A percentile compares a stretch with the other conserved stretches of the same genome.
These are phyloP conservation scores for Petroica traversi DNA, from an alignment of 2,113 vertebrate species.

Conservation along the genomic window DNA sequence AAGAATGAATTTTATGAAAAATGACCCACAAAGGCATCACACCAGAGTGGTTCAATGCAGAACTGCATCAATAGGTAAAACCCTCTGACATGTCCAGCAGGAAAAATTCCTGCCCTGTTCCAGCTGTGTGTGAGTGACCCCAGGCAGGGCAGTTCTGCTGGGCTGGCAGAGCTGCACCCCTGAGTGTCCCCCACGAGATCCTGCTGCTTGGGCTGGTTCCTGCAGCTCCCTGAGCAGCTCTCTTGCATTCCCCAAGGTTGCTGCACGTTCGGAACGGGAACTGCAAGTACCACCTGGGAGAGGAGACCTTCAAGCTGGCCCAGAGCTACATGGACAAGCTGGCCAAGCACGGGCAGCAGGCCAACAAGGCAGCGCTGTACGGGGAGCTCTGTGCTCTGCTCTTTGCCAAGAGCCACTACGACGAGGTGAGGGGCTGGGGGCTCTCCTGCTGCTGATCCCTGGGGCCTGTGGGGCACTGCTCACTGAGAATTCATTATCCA, in stretches of 20 bases:
- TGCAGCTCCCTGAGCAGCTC: background rate
- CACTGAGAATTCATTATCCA: rapidly evolving
- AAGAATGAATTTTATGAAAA: background rate
- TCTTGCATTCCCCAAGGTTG: conserved; percentile 76
- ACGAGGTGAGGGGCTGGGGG: conserved; percentile 80
- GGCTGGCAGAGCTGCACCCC: background rate
- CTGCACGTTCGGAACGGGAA: conserved; percentile 97
- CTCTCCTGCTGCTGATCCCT: background rate
- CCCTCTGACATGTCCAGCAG: background rate
- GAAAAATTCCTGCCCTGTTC: background rate
- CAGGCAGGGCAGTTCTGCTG: background rate
- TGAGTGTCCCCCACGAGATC: rapidly evolving
- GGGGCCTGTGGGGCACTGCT: background rate
- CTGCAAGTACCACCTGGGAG: conserved; percentile 96
- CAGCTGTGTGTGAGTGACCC: background rate
- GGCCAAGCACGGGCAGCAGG: conserved; percentile 93
- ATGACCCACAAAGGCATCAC: background rate
- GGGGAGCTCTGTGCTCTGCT: conserved; percentile 95
- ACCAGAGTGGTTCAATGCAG: background rate
- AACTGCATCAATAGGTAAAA: background rate
- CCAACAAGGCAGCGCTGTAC: conserved; percentile 96
- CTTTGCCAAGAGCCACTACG: conserved; percentile 99
- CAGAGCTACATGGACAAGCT: conserved; percentile 97
- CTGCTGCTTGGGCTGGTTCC: background rate
- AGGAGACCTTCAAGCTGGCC: conserved; percentile 96